A percentile compares a stretch with the other conserved stretches of the same genome.
Conservation (phyloP, 2,113 vertebrate genomes). For the Greenwoodochromis staneri region DNA sequence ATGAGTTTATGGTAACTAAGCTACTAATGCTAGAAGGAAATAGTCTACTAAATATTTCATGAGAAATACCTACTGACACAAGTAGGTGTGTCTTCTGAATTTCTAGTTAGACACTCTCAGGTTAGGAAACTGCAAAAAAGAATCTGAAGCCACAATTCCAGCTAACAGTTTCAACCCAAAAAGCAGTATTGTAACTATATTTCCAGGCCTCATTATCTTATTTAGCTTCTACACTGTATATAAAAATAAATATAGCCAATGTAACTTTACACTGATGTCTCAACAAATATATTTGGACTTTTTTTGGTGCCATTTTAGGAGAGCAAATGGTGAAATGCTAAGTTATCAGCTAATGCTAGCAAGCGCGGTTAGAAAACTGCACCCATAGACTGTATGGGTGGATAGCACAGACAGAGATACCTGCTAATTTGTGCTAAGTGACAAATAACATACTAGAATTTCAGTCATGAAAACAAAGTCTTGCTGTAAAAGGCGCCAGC, state of each 20-base stretch:
- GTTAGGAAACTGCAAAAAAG: background rate
- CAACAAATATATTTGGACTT: background rate
- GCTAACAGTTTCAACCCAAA: background rate
- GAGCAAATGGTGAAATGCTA: background rate
- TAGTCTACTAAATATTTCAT: background rate
- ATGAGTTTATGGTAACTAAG: background rate
- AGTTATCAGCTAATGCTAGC: background rate
- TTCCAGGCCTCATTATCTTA: background rate
- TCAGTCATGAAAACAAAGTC: background rate
- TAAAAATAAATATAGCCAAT: background rate
- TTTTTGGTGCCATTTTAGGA: background rate
- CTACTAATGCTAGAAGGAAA: background rate
- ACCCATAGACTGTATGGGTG: background rate
- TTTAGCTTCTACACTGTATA: background rate
- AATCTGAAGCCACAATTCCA: background rate
- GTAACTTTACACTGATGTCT: background rate
- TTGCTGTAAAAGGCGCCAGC: background rate
- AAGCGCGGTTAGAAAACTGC: background rate
- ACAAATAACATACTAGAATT: background rate
- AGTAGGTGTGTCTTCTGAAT: background rate
- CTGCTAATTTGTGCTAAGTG: background rate
- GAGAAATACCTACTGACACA: rapidly evolving
- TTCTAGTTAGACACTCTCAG: background rate
- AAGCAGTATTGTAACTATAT: background rate
- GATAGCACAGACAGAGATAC: background rate